phyloP scores from a whole-genome alignment of 2,888 invertebrate genomes.

The Iphiclides podalirius region DNA sequence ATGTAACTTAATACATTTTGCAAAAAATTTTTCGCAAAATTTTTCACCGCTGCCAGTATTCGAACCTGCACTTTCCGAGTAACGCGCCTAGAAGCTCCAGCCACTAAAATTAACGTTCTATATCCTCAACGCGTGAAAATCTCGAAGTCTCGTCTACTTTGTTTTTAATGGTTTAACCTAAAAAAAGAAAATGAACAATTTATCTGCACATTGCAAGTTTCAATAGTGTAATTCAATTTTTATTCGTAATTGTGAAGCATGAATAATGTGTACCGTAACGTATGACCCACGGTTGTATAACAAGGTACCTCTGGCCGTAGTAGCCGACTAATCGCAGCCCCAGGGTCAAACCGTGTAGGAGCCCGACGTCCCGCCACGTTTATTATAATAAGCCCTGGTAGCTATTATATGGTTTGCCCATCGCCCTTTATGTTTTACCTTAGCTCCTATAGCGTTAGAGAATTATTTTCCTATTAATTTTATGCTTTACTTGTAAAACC shows the following conservation, averaged over 20 bases:
- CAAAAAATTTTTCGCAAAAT: no score
- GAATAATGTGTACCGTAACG: not conserved
- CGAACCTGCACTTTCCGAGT: no score
- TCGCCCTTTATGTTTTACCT: constrained; percentile 51
- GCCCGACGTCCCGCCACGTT: constrained; percentile 65
- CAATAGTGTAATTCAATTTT: no score
- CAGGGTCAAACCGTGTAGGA: constrained; percentile 71
- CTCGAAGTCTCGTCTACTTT: no score
- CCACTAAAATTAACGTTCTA: no score
- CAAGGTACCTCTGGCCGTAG: constrained; percentile 49
- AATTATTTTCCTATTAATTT: constrained; percentile 52
- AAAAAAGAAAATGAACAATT: no score
- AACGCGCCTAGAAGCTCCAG: no score
- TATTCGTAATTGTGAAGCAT: not conserved
- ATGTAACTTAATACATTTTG: no score
- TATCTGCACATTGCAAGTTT: no score
- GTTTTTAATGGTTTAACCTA: no score
- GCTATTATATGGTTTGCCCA: constrained; percentile 64
- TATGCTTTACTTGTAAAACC: constrained; percentile 14
- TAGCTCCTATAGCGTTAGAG: constrained; percentile 35
- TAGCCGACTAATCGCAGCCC: constrained; percentile 71
- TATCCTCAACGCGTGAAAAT: no score
- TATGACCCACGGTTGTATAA: constrained; percentile 51
- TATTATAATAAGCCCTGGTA: constrained; percentile 71
- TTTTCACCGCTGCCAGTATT: no score